phyloP scores from a whole-genome alignment of 2,888 invertebrate genomes.

The Nomada goodeniana region DNA sequence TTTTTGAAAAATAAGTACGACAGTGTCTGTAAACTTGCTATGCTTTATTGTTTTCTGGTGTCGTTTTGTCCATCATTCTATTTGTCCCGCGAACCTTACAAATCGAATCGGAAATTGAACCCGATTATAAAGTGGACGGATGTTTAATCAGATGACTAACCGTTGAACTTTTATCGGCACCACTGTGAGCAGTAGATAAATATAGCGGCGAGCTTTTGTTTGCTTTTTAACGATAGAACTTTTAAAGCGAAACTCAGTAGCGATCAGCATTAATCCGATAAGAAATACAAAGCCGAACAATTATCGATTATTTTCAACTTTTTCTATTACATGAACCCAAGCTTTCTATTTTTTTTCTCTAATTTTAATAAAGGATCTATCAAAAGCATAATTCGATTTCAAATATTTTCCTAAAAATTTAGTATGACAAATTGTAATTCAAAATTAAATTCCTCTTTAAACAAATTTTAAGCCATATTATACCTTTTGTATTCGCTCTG shows the following conservation, averaged over 20 bases:
- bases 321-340: neutral
- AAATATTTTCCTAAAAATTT: neutral
- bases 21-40: no score
- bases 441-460: no score
- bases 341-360: neutral
- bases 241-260: conserved; percentile 24
- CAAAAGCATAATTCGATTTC: no score
- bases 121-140: conserved; percentile 10
- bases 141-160: conserved; percentile 44
- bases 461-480: no score
- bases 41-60: neutral
- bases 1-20: no score
- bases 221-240: conserved; percentile 44
- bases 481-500: neutral
- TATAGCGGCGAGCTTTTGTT: conserved; percentile 47
- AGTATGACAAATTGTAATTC: neutral
- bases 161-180: conserved; percentile 48
- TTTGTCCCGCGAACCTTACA: neutral
- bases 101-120: conserved; percentile 8
- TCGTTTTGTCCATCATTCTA: neutral
- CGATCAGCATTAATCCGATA: conserved; percentile 14
- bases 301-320: neutral
- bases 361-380: neutral
- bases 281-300: conserved; percentile 3
- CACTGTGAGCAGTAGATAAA: conserved; percentile 48